Conservation (phyloP, 1,140 invertebrate species). For the Sipha flava region DNA sequence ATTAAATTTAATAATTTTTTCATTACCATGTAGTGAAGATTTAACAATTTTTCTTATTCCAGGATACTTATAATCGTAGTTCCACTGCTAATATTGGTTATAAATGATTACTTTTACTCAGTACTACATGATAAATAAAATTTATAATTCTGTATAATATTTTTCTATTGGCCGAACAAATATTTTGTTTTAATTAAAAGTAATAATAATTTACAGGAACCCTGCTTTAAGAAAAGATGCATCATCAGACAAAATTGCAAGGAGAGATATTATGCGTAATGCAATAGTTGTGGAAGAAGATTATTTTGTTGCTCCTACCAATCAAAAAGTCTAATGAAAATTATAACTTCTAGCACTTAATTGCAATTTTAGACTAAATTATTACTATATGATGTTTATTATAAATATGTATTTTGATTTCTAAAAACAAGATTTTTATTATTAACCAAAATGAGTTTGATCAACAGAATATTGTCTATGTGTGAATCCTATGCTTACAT, state of each 20-base stretch:
- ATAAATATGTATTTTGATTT: neutral
- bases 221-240: slow-evolving; percentile 61
- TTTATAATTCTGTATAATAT: too few relatives aligned
- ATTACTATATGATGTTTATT: too few relatives aligned
- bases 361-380: too few relatives aligned
- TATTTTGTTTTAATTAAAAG: neutral
- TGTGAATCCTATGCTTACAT: slow-evolving; percentile 44
- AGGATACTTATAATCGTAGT: too few relatives aligned
- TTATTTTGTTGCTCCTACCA: slow-evolving; percentile 76
- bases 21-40: too few relatives aligned
- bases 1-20: too few relatives aligned
- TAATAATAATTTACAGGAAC: slow-evolving; percentile 47
- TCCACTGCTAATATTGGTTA: too few relatives aligned
- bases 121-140: too few relatives aligned
- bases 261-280: slow-evolving; percentile 61
- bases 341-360: neutral
- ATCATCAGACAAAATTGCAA: slow-evolving; percentile 57
- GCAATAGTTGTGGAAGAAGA: slow-evolving; percentile 68
- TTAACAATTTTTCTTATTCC: too few relatives aligned
- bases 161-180: too few relatives aligned
- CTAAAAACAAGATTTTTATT: neutral
- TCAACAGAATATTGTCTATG: slow-evolving; percentile 43
- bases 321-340: slow-evolving; percentile 51
- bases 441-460: slow-evolving; percentile 32
- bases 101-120: too few relatives aligned